These are phyloP conservation scores for Leptocoma aspasia DNA, from an alignment of 2,113 vertebrate genomes.

Conservation along the genomic window DNA sequence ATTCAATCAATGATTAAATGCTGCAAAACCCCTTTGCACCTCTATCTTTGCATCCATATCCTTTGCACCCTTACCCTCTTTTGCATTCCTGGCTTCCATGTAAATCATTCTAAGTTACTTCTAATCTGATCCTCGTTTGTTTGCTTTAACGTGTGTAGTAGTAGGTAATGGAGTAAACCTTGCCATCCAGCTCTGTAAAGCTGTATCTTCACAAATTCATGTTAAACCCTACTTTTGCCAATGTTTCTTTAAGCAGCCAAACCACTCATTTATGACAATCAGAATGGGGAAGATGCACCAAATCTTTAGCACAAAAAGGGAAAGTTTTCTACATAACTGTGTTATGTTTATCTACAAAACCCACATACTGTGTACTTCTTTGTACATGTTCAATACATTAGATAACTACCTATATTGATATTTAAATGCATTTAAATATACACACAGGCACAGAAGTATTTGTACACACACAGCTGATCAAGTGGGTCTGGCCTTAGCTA, in stretches of 20 bases:
- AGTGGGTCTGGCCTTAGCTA: background rate
- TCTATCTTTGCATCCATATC: background rate
- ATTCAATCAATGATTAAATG: background rate
- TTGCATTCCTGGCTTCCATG: background rate
- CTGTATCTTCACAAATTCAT: background rate
- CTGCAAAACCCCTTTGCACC: background rate
- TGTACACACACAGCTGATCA: background rate
- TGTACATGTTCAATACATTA: background rate
- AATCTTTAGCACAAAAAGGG: background rate
- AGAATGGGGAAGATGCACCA: background rate
- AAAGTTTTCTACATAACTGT: background rate
- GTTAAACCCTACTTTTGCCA: background rate
- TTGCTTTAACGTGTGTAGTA: background rate
- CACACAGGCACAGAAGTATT: background rate
- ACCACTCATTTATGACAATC: background rate
- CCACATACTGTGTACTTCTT: background rate
- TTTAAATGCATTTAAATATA: background rate
- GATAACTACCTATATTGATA: background rate
- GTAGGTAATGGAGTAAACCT: background rate
- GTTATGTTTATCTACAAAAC: too few species aligned
- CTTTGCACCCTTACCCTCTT: background rate
- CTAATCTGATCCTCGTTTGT: background rate
- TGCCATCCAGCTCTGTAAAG: background rate
- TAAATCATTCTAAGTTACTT: background rate
- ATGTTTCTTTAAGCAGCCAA: background rate